A percentile compares a stretch with the other conserved stretches of the same genome.
phyloP scores from a whole-genome alignment of 2,113 vertebrate species.

The Tachysurus fulvidraco region DNA sequence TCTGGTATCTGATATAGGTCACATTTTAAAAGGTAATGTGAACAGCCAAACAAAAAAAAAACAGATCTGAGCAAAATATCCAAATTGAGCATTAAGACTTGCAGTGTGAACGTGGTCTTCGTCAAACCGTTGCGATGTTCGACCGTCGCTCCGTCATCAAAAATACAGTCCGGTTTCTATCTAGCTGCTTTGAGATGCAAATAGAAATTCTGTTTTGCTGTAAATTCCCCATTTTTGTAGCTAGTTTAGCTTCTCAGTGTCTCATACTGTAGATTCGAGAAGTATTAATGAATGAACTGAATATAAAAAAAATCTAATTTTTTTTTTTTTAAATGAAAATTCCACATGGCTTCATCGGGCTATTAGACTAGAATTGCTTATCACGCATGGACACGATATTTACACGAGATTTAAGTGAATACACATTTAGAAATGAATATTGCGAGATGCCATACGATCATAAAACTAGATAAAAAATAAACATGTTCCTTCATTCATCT shows the following conservation, averaged over 20 bases:
- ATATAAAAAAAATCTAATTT: too few species aligned
- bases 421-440: neutral
- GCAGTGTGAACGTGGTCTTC: too few species aligned
- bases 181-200: too few species aligned
- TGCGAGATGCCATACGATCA: too few species aligned
- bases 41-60: too few species aligned
- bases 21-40: too few species aligned
- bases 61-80: too few species aligned
- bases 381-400: too few species aligned
- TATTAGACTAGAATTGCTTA: neutral
- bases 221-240: neutral
- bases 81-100: too few species aligned
- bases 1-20: too few species aligned
- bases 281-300: neutral
- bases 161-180: neutral
- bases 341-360: neutral
- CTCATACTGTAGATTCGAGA: neutral
- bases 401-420: neutral
- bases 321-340: too few species aligned
- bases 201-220: neutral
- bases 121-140: neutral
- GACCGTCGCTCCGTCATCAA: neutral
- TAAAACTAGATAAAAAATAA: neutral
- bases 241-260: neutral
- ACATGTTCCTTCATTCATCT: neutral